Evolutionary conservation across 2,888 invertebrate genomes (phyloP).

Genomic region (Camptogramma bilineatum): DNA sequence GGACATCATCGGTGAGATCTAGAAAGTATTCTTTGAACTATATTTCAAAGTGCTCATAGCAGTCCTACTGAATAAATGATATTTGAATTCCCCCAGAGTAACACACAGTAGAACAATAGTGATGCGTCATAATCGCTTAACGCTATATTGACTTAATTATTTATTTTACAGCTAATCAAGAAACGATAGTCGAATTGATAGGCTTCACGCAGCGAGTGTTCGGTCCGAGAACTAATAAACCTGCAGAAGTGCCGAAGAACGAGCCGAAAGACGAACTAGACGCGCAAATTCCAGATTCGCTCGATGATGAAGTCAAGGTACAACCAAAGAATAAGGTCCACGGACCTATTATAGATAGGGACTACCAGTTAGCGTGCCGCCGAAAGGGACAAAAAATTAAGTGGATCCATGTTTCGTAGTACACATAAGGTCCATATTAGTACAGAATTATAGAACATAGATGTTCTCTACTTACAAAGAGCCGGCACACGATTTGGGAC

Average conservation of each 20-base stretch:
- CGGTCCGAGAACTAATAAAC: slow-evolving; percentile 29
- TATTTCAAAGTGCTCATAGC: too few relatives aligned
- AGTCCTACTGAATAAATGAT: too few relatives aligned
- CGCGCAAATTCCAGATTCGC: slow-evolving; percentile 45
- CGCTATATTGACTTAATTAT: not conserved
- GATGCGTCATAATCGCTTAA: not conserved
- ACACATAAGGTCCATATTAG: too few relatives aligned
- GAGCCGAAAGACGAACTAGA: slow-evolving; percentile 45
- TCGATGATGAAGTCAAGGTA: slow-evolving; percentile 51
- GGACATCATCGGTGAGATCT: slow-evolving; percentile 93
- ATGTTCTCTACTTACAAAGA: too few relatives aligned
- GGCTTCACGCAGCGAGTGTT: slow-evolving; percentile 92
- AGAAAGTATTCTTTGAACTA: too few relatives aligned
- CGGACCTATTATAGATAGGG: too few relatives aligned
- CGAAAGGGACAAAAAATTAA: too few relatives aligned
- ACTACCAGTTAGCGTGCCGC: too few relatives aligned
- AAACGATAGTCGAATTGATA: slow-evolving; percentile 96
- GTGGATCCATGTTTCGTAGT: too few relatives aligned
- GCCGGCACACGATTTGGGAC: too few relatives aligned
- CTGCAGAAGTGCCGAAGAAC: slow-evolving; percentile 42
- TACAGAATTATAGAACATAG: too few relatives aligned
- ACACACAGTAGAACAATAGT: not conserved
- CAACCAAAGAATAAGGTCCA: not conserved
- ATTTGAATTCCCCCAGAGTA: not conserved
- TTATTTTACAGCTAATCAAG: slow-evolving; percentile 91